Conservation (phyloP, 2,113 vertebrate genomes). For the Varanus salvator region DNA sequence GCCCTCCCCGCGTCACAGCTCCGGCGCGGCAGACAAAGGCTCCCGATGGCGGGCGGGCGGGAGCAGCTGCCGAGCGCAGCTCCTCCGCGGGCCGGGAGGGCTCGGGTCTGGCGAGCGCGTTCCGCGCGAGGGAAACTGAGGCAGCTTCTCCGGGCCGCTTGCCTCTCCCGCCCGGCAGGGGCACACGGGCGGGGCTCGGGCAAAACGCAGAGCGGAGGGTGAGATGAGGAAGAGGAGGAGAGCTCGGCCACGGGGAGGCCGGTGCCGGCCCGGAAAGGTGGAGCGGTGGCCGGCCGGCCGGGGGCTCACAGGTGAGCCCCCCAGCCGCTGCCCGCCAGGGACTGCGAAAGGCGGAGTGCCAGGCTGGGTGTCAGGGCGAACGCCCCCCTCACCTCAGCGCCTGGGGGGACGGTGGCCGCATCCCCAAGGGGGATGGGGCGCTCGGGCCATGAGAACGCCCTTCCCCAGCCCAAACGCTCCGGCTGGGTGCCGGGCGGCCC, state of each 20-base stretch:
- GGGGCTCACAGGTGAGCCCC: no score
- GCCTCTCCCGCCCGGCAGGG: neutral
- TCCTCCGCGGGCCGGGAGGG: neutral
- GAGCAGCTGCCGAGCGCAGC: neutral
- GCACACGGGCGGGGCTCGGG: no score
- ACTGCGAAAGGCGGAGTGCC: neutral
- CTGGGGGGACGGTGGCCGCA: no score
- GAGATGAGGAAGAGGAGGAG: neutral
- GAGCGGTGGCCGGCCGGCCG: no score
- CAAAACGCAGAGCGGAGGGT: rapidly evolving
- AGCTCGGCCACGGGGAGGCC: no score
- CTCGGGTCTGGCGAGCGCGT: neutral
- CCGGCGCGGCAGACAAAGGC: slow-evolving; percentile 29
- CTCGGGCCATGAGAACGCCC: no score
- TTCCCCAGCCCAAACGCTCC: no score
- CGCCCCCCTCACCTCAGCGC: no score
- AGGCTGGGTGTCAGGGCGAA: no score
- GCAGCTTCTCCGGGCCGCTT: neutral
- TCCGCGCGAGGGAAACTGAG: no score
- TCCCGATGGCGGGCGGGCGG: neutral
- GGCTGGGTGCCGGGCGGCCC: neutral
- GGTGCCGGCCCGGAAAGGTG: no score
- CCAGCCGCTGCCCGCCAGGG: neutral
- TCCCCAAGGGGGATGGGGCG: no score
- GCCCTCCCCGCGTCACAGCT: slow-evolving; percentile 9